Evolutionary conservation across 2,888 invertebrate genomes (phyloP).

Genomic region (Onthophagus sagittarius): DNA sequence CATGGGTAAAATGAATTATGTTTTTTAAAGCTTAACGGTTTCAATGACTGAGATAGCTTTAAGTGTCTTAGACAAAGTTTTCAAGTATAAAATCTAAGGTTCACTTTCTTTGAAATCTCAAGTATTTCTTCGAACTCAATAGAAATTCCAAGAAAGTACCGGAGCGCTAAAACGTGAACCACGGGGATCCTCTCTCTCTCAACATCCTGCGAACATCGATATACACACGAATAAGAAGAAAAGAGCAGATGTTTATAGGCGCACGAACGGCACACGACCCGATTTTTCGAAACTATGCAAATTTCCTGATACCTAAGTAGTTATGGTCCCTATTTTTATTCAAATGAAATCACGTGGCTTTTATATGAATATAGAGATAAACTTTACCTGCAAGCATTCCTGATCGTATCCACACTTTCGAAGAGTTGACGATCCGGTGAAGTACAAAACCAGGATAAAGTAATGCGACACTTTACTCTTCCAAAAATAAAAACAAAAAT

Average conservation of each 20-base stretch:
- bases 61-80: too few species aligned
- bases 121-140: background rate
- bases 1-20: background rate
- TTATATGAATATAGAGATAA: background rate
- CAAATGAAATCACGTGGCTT: background rate
- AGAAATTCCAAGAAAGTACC: conserved; percentile 1
- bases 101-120: background rate
- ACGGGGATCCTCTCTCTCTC: background rate
- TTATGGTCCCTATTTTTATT: background rate
- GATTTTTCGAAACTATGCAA: conserved; percentile 2
- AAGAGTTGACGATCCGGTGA: background rate
- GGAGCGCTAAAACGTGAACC: conserved; percentile 1
- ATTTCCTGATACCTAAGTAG: background rate
- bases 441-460: background rate
- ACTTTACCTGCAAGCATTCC: conserved; percentile 44
- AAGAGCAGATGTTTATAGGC: background rate
- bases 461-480: background rate
- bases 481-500: background rate
- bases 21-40: background rate
- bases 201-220: background rate
- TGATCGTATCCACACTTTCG: conserved; percentile 31
- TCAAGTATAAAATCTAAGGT: background rate
- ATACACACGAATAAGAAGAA: too few species aligned
- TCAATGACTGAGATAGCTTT: too few species aligned
- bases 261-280: conserved; percentile 1